Percentiles rank a stretch among this genome's conserved stretches.
phyloP scores from a whole-genome alignment of 1,140 invertebrate genomes.

The Drosophila bipectinata region DNA sequence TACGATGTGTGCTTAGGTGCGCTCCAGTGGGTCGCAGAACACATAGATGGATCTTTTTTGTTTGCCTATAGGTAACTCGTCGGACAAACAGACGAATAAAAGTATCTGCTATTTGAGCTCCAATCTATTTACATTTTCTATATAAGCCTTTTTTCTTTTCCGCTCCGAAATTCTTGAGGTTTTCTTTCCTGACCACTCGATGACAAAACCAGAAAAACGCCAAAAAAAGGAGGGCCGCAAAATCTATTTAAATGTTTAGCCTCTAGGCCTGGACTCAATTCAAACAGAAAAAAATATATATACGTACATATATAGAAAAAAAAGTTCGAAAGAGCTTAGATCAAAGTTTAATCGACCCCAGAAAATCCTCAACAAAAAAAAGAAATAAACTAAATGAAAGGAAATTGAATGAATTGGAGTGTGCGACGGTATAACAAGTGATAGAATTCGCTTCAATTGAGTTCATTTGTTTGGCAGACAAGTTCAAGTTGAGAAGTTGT shows the following conservation, averaged over 20 bases:
- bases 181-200: conserved; percentile 25
- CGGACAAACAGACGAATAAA: conserved; percentile 10
- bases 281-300: conserved; percentile 6
- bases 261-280: conserved; percentile 11
- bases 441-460: conserved; percentile 28
- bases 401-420: conserved; percentile 35
- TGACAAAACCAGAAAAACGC: conserved; percentile 16
- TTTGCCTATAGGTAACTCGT: conserved; percentile 13
- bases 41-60: conserved; percentile 3
- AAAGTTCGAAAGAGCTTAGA: conserved; percentile 35
- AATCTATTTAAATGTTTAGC: conserved; percentile 47
- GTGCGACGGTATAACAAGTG: conserved; percentile 28
- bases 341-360: conserved; percentile 54
- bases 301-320: conserved; percentile 1
- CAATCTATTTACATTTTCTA: conserved; percentile 33
- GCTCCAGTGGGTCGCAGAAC: conserved; percentile 20
- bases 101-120: conserved; percentile 5
- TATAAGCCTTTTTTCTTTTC: conserved; percentile 16
- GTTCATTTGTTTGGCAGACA: conserved; percentile 5
- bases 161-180: conserved; percentile 21
- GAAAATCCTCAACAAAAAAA: conserved; percentile 12
- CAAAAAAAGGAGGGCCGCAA: conserved; percentile 5
- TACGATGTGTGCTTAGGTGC: conserved; percentile 33
- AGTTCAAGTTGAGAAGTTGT: conserved; percentile 5
- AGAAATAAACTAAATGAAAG: conserved; percentile 5